Evolutionary conservation across 2,888 invertebrate species (phyloP).

Genomic region (Drosophila seclusa): DNA sequence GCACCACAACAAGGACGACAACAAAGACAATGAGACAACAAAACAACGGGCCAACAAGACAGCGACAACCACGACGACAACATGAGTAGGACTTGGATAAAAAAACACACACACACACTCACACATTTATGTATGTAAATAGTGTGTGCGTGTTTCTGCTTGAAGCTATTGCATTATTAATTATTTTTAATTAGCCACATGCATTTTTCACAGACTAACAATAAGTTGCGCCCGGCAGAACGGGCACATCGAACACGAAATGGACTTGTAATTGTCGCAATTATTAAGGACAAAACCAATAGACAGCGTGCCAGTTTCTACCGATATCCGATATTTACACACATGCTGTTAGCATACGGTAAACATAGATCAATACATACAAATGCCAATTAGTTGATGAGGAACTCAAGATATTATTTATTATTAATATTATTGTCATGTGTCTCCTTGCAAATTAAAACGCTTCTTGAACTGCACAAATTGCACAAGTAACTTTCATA

Average conservation of each 20-base stretch:
- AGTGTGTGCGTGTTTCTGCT: slow-evolving; percentile 16
- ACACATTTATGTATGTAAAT: not conserved
- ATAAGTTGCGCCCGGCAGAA: slow-evolving; percentile 13
- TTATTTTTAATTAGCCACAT: slow-evolving; percentile 65
- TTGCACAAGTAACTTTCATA: not conserved
- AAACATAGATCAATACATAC: not conserved
- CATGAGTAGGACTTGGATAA: slow-evolving; percentile 29
- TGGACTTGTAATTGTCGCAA: slow-evolving; percentile 65
- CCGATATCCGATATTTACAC: slow-evolving; percentile 13
- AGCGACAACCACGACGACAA: slow-evolving; percentile 37
- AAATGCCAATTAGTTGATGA: not conserved
- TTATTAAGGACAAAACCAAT: slow-evolving; percentile 53
- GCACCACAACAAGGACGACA: slow-evolving; percentile 34
- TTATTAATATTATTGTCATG: not conserved
- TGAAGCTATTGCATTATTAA: slow-evolving; percentile 62
- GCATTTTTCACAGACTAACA: slow-evolving; percentile 40
- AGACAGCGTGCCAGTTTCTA: slow-evolving; percentile 17
- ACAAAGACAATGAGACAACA: slow-evolving; percentile 32
- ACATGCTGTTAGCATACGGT: slow-evolving; percentile 21
- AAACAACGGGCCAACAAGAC: slow-evolving; percentile 24
- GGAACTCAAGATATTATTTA: not conserved
- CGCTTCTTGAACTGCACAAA: not conserved
- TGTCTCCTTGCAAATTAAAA: not conserved
- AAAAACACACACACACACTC: not conserved
- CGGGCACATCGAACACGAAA: slow-evolving; percentile 53